A percentile compares a stretch with the other conserved stretches of the same genome.
Evolutionary conservation across 1,140 invertebrate species (phyloP).

Genomic region (Nymphalis io): DNA sequence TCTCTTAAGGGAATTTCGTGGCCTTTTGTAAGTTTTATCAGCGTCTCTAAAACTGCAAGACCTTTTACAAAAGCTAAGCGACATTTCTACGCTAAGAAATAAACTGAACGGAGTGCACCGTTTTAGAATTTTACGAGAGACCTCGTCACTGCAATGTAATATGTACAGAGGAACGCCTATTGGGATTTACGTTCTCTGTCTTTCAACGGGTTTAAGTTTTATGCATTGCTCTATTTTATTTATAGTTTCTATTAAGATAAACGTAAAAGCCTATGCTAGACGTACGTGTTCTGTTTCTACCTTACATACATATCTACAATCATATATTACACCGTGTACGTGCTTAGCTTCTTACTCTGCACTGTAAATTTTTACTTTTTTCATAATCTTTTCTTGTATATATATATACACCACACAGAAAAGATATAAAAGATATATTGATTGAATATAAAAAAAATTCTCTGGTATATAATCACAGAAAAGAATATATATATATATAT

Average conservation of each 20-base stretch:
- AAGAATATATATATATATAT: too few species aligned
- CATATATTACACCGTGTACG: too few species aligned
- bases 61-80: constrained; percentile 24
- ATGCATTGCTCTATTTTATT: constrained; percentile 21
- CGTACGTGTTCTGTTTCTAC: too few species aligned
- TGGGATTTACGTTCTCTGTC: constrained; percentile 20
- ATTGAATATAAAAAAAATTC: too few species aligned
- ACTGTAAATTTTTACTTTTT: too few species aligned
- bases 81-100: constrained; percentile 31
- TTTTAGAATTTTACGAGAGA: constrained; percentile 34
- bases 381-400: too few species aligned
- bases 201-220: constrained; percentile 25
- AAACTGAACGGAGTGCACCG: constrained; percentile 30
- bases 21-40: constrained; percentile 25
- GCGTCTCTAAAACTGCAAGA: constrained; percentile 22
- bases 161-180: constrained; percentile 26
- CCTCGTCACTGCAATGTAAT: constrained; percentile 28
- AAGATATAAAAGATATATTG: too few species aligned
- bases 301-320: too few species aligned
- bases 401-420: too few species aligned
- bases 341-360: too few species aligned
- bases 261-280: not conserved
- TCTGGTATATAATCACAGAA: too few species aligned
- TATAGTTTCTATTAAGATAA: constrained; percentile 11
- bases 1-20: constrained; percentile 5